Evolutionary conservation across 2,797 vertebrate species (phyloP).

Genomic region (Pantherophis alleghaniensis): DNA sequence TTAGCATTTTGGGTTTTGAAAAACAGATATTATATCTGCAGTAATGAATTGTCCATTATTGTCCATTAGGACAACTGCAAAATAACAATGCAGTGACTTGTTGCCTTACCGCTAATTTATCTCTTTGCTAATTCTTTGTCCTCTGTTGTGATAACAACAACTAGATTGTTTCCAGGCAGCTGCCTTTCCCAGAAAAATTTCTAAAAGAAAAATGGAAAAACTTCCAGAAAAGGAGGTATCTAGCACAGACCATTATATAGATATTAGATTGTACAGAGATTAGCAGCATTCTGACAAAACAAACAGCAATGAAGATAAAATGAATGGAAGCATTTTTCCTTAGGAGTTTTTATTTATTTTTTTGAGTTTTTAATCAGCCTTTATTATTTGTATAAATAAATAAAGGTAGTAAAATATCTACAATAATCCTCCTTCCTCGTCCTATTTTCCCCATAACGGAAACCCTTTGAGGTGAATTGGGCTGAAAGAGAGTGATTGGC

Average conservation of each 20-base stretch:
- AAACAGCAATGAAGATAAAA: background rate
- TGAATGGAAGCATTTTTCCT: too few relatives aligned
- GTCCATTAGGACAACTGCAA: conserved; percentile 8
- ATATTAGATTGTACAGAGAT: background rate
- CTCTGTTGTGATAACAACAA: background rate
- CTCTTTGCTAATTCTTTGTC: conserved; percentile 6
- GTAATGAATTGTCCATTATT: background rate
- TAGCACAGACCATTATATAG: background rate
- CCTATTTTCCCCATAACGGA: background rate
- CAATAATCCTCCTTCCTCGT: background rate
- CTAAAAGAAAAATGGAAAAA: background rate
- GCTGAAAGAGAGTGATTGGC: background rate
- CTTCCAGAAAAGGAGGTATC: background rate
- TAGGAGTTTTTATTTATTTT: too few relatives aligned
- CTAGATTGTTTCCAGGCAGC: background rate
- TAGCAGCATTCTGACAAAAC: background rate
- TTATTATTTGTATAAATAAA: too few relatives aligned
- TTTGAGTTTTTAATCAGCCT: too few relatives aligned
- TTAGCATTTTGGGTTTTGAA: background rate
- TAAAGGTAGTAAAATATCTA: background rate
- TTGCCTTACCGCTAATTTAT: background rate
- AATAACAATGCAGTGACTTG: background rate
- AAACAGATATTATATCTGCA: background rate
- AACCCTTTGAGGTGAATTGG: background rate
- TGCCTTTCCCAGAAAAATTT: background rate